phyloP scores from a whole-genome alignment of 2,888 invertebrate species.

The Trisateles emortualis region DNA sequence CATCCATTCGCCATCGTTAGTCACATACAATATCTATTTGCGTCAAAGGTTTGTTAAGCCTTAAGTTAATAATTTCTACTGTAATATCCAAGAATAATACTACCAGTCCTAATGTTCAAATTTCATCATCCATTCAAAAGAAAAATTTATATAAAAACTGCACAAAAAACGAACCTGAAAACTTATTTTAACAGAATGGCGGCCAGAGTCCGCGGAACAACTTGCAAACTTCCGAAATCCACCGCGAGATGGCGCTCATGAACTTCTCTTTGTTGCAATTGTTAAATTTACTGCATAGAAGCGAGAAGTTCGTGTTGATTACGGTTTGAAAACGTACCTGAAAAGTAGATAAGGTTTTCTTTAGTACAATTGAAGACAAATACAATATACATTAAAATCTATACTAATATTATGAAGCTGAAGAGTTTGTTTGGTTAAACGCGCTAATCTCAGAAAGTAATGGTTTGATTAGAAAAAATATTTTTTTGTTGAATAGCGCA shows the following conservation, averaged over 20 bases:
- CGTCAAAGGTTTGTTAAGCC: no score
- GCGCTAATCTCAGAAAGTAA: no score
- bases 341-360: conserved; percentile 35
- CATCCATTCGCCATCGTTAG: no score
- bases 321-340: conserved; percentile 58
- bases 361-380: conserved; percentile 17
- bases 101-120: neutral
- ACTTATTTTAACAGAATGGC: conserved; percentile 4
- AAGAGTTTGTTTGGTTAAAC: no score
- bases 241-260: conserved; percentile 53
- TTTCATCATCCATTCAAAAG: conserved; percentile 2
- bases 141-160: conserved; percentile 9
- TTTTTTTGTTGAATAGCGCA: no score
- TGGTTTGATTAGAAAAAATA: no score
- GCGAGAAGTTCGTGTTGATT: conserved; percentile 50
- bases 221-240: conserved; percentile 54
- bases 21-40: no score
- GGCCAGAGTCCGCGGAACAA: conserved; percentile 49
- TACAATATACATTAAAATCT: no score
- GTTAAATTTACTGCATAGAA: conserved; percentile 57
- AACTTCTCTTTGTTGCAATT: conserved; percentile 64
- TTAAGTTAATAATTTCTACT: no score
- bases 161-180: conserved; percentile 16
- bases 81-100: neutral
- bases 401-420: no score